Conservation (phyloP, 2,888 invertebrate species). For the Caenorhabditis sinica region DNA sequence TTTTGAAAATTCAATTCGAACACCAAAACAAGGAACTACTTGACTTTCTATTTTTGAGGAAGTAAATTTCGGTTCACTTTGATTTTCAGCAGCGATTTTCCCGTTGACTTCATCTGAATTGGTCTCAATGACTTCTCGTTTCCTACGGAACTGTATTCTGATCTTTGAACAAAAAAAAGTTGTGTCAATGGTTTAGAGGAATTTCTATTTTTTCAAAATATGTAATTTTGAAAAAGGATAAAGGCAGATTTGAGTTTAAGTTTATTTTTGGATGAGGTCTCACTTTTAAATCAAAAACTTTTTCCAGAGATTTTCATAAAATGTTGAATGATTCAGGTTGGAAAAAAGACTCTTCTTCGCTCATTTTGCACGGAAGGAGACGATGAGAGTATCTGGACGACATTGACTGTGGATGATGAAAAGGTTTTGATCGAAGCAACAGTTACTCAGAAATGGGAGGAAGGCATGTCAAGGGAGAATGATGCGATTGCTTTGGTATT, state of each 20-base stretch:
- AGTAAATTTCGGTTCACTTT: no score
- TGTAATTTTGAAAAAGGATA: not conserved
- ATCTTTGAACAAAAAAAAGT: not conserved
- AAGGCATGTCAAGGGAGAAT: conserved; percentile 52
- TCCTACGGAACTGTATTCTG: not conserved
- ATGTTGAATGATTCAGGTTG: conserved; percentile 52
- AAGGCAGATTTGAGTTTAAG: no score
- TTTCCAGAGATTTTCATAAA: not conserved
- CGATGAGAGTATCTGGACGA: conserved; percentile 63
- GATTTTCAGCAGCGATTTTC: not conserved
- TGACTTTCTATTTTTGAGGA: not conserved
- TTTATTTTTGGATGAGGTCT: no score
- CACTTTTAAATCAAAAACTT: no score
- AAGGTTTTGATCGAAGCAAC: conserved; percentile 55
- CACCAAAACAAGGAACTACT: not conserved
- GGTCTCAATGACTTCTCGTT: not conserved
- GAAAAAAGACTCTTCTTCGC: conserved; percentile 65
- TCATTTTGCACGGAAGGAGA: conserved; percentile 71
- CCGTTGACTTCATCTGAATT: not conserved
- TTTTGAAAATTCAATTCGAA: not conserved
- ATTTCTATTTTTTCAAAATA: no score
- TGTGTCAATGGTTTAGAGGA: conserved; percentile 2
- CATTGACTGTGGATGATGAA: conserved; percentile 63
- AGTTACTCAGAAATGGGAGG: conserved; percentile 52
- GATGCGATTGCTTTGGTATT: conserved; percentile 68